Base-by-base conservation (phyloP, 1,140 invertebrate species). In the Anastrepha obliqua region DNA sequence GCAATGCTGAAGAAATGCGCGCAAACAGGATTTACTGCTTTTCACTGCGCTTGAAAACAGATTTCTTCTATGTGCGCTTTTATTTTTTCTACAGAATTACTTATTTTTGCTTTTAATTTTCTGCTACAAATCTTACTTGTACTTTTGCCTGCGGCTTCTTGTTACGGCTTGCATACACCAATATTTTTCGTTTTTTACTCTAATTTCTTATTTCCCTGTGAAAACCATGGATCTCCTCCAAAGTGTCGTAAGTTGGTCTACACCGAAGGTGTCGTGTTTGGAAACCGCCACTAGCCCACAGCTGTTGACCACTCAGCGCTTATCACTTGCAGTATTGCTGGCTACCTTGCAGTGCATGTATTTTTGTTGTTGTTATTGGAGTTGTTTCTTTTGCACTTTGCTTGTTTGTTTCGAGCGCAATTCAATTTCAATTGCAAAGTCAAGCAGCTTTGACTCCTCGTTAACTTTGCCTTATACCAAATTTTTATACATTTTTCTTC, bases 291-390 rank as follows among this genome's bases (percentile, higher is more conserved):
- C 13, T 17, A 1, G 74, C 17, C 74, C 17, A 81, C 74, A 55
- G 74, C 74, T 81, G n/a, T 20, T 81, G 74, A 9, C 74, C 74
- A 81, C 44, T 81, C 47, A 55, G n/a, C 47, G 74, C 47, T 44
- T 74, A 42, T 42, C 65, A 13, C n/a, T 20, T 64, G 3, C 29
- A 67, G 64, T 29, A 67, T 67, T 67, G 29, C 13, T 67, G 13
- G 64, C 13, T 67, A 39, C 29, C 13, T 29, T 67, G 20, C 39
- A 55, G 51, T 55, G 51, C 13, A 20, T 39, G 29, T 39, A 8
- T 67, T 42, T 65, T 39, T 65, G n/a, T 44, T 3, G 51, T 6
- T 4, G 6, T 51, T 58, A 20, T 17, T 55, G 6, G 5, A 9
- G 15, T 81, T 58, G 20, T 29, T 55, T 3, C 20, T 51, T 5